These are phyloP conservation scores for Lagocephalus sceleratus DNA, from an alignment of 2,797 vertebrate species.

Conservation along the genomic window DNA sequence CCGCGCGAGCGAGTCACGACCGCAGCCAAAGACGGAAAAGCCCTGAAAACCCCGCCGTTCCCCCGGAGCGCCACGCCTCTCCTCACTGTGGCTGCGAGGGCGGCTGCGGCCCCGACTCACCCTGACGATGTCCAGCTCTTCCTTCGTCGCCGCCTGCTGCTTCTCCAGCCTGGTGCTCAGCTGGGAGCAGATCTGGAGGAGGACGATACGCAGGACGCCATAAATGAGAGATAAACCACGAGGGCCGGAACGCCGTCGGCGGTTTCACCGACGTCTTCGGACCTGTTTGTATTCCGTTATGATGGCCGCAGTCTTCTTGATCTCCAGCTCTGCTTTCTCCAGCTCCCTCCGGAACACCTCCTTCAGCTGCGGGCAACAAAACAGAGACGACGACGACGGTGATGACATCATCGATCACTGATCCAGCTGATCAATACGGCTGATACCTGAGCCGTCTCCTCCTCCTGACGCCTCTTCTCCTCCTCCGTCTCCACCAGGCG, in stretches of 20 bases:
- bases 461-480: conserved; percentile 92
- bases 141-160: conserved; percentile 91
- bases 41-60: not conserved
- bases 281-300: conserved; percentile 99
- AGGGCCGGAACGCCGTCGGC: no score
- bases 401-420: not conserved
- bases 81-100: not conserved
- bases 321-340: conserved; percentile 95
- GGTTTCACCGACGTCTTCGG: not conserved
- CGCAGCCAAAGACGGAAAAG: not conserved
- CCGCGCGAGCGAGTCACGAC: conserved; percentile 5
- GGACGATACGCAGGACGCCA: not conserved
- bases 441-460: conserved; percentile 92
- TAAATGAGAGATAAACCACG: no score
- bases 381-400: not conserved
- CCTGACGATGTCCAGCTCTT: conserved; percentile 94
- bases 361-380: conserved; percentile 82
- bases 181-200: conserved; percentile 92
- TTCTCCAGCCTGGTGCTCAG: conserved; percentile 93
- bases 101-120: conserved; percentile 65
- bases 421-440: not conserved
- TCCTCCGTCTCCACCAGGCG: conserved; percentile 94
- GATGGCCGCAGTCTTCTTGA: conserved; percentile 97
- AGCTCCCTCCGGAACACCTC: conserved; percentile 96
- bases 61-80: conserved; percentile 4